Conservation (phyloP, 2,888 invertebrate species). For the Calephelis perditalis region DNA sequence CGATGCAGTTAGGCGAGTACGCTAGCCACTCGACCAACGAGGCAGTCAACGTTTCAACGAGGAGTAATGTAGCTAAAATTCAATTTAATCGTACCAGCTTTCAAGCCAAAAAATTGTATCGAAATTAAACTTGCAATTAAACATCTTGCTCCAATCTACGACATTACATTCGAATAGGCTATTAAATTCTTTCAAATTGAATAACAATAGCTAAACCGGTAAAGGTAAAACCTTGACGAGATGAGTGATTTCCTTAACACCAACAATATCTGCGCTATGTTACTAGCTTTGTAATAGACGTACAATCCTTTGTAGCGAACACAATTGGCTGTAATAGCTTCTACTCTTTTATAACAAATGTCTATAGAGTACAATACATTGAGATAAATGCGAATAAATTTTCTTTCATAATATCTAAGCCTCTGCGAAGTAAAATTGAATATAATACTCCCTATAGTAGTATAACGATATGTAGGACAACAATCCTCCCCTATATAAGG, state of each 20-base stretch:
- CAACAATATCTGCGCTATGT: constrained; percentile 3
- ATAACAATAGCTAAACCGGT: constrained; percentile 38
- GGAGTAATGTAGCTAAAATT: too few relatives aligned
- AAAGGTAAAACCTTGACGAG: constrained; percentile 42
- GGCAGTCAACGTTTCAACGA: too few relatives aligned
- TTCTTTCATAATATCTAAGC: constrained; percentile 5
- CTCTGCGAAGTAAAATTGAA: constrained; percentile 51
- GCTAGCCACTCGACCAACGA: too few relatives aligned
- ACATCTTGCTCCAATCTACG: too few relatives aligned
- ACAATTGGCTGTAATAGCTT: constrained; percentile 11
- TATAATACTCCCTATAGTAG: constrained; percentile 38
- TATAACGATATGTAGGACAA: constrained; percentile 15
- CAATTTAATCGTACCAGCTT: too few relatives aligned
- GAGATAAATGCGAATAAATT: constrained; percentile 13
- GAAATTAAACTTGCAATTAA: too few relatives aligned
- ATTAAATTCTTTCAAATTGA: constrained; percentile 33
- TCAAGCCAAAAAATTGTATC: too few relatives aligned
- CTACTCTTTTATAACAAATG: constrained; percentile 11
- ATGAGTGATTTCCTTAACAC: constrained; percentile 5
- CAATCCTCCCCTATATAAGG: constrained; percentile 11
- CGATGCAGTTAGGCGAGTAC: too few relatives aligned
- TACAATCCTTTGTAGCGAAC: not conserved
- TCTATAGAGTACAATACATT: constrained; percentile 9
- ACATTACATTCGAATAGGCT: too few relatives aligned
- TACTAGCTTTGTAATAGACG: constrained; percentile 1